These are phyloP conservation scores for Rhabdornis inornatus DNA, from an alignment of 2,113 vertebrate genomes.

Conservation along the genomic window DNA sequence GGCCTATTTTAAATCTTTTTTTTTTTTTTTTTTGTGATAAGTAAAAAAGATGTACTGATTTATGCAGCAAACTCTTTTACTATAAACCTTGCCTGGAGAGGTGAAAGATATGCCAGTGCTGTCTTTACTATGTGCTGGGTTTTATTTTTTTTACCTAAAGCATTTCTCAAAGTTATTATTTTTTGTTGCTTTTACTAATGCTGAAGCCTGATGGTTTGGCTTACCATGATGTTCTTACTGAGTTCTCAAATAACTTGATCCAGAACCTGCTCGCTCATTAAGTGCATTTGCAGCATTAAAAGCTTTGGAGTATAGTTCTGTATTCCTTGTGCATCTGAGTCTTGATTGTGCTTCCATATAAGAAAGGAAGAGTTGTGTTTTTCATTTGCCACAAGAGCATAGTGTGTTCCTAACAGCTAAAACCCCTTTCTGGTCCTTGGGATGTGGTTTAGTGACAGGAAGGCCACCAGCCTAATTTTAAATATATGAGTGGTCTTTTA, in stretches of 20 bases:
- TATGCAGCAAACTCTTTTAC: neutral
- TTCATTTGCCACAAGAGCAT: neutral
- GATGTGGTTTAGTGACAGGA: neutral
- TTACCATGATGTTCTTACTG: neutral
- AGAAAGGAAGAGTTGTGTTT: neutral
- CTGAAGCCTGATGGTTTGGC: neutral
- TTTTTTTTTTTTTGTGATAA: neutral
- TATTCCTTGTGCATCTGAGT: neutral
- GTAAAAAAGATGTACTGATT: neutral
- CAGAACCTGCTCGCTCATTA: neutral
- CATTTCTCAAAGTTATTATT: neutral
- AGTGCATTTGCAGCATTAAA: neutral
- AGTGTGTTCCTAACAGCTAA: neutral
- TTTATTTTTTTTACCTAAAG: neutral
- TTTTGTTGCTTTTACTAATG: neutral
- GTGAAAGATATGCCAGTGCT: neutral
- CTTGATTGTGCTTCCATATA: neutral
- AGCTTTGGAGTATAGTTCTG: neutral
- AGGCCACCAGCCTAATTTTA: neutral
- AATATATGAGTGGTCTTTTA: neutral
- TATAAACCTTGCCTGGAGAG: neutral
- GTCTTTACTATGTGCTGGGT: neutral
- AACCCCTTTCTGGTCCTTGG: neutral
- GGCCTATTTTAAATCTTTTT: neutral
- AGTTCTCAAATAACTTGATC: neutral